These are phyloP conservation scores for Pomatostomus ruficeps DNA, from an alignment of 2,113 vertebrate genomes.

Conservation along the genomic window DNA sequence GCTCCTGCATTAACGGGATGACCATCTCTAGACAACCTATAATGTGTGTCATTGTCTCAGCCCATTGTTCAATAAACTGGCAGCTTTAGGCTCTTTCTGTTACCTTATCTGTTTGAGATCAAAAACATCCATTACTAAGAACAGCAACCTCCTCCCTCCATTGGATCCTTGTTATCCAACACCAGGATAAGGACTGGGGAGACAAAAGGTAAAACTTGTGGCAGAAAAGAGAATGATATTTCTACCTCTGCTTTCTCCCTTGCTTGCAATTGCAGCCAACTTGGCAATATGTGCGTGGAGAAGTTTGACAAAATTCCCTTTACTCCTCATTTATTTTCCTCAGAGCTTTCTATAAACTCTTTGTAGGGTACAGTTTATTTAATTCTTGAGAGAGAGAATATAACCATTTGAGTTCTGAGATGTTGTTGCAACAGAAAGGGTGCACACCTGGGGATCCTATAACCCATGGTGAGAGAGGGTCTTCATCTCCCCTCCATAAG, in stretches of 20 bases:
- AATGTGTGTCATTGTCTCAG: background rate
- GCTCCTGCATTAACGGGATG: background rate
- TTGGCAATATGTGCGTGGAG: background rate
- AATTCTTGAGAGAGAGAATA: background rate
- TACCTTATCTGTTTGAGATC: background rate
- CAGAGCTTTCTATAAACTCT: background rate
- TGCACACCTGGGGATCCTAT: background rate
- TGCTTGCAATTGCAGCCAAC: background rate
- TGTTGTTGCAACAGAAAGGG: background rate
- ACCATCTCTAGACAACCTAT: background rate
- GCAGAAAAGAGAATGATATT: background rate
- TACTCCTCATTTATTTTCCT: background rate
- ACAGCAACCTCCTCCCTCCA: rapidly evolving
- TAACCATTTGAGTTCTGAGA: background rate
- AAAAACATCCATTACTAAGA: background rate
- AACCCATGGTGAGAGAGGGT: background rate
- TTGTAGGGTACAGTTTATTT: background rate
- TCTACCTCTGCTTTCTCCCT: background rate
- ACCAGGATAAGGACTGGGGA: background rate
- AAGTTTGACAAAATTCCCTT: background rate
- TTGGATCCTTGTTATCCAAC: too few relatives aligned
- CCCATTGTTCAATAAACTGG: background rate
- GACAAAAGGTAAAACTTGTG: background rate
- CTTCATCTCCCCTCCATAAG: background rate
- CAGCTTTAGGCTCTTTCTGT: background rate